Percentiles rank a stretch among this genome's conserved stretches.
phyloP scores from a whole-genome alignment of 2,888 invertebrate species.

The Oligia strigilis region DNA sequence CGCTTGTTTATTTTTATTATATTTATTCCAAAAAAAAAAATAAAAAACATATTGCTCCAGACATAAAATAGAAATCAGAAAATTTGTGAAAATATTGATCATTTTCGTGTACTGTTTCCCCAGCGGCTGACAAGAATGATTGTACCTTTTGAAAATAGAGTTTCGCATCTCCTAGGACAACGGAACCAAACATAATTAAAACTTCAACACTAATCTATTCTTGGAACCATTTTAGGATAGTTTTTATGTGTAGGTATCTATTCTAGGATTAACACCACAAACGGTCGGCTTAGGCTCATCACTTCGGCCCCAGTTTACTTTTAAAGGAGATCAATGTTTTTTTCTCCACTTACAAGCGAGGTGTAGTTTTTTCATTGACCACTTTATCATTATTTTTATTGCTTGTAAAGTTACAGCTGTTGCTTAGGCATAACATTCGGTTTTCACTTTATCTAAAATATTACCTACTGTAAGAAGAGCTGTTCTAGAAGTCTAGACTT shows the following conservation, averaged over 20 bases:
- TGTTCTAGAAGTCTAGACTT: background rate
- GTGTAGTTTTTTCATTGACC: too few species aligned
- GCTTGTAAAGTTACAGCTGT: slow-evolving; percentile 30
- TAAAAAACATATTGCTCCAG: background rate
- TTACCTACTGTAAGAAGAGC: background rate
- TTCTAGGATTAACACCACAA: slow-evolving; percentile 41
- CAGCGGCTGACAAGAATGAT: background rate
- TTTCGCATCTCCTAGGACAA: background rate
- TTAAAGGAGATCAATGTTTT: slow-evolving; percentile 35
- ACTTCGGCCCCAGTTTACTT: slow-evolving; percentile 16
- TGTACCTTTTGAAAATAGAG: background rate
- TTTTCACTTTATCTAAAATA: background rate
- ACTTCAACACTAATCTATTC: slow-evolving; percentile 17
- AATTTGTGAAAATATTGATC: background rate
- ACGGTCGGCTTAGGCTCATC: slow-evolving; percentile 25
- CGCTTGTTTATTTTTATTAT: too few species aligned
- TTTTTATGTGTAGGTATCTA: slow-evolving; percentile 1
- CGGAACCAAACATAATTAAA: slow-evolving; percentile 22
- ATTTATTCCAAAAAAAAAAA: background rate
- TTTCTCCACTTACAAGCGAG: slow-evolving; percentile 15
- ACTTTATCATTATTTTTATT: slow-evolving; percentile 37
- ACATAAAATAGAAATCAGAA: background rate
- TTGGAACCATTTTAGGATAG: slow-evolving; percentile 10
- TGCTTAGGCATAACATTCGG: background rate
- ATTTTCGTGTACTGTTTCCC: background rate